These are phyloP conservation scores for Cheirogaleus major DNA, from an alignment of 2,797 vertebrate genomes.

Conservation along the genomic window DNA sequence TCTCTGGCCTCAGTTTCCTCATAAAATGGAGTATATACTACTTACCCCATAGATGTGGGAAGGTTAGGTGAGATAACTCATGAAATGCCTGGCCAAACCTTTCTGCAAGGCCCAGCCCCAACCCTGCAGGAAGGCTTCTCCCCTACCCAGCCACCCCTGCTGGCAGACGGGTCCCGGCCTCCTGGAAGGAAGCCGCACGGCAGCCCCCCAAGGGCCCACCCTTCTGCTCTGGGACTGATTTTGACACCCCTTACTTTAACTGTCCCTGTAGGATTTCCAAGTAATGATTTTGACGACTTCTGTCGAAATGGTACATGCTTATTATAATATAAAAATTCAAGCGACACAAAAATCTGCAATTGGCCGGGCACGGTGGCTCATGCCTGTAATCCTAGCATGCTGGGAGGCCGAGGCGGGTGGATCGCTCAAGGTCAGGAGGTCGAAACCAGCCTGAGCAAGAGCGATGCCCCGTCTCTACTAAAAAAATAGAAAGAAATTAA, in stretches of 20 bases:
- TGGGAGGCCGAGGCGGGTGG: too few species aligned
- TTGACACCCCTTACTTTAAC: neutral
- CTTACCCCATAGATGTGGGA: neutral
- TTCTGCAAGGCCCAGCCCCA: neutral
- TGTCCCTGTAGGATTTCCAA: neutral
- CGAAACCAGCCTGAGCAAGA: too few species aligned
- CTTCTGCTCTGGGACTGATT: neutral
- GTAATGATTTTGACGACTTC: neutral
- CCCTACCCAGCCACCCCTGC: neutral
- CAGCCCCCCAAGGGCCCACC: accelerated
- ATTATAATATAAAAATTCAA: neutral
- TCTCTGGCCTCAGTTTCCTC: neutral
- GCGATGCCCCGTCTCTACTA: too few species aligned
- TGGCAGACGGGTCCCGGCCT: neutral
- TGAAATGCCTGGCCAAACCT: neutral
- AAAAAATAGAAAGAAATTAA: too few species aligned
- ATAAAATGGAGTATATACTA: neutral
- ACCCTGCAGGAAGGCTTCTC: neutral
- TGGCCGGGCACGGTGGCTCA: too few species aligned
- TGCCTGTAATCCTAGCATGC: too few species aligned
- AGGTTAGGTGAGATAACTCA: neutral
- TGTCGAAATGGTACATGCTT: neutral
- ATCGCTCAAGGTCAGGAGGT: too few species aligned
- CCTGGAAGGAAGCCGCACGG: neutral
- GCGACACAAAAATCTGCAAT: neutral